Evolutionary conservation across 53 echinoderm and acorn worm genomes (phyloP).

Genomic region (Hippasteria phrygiana): DNA sequence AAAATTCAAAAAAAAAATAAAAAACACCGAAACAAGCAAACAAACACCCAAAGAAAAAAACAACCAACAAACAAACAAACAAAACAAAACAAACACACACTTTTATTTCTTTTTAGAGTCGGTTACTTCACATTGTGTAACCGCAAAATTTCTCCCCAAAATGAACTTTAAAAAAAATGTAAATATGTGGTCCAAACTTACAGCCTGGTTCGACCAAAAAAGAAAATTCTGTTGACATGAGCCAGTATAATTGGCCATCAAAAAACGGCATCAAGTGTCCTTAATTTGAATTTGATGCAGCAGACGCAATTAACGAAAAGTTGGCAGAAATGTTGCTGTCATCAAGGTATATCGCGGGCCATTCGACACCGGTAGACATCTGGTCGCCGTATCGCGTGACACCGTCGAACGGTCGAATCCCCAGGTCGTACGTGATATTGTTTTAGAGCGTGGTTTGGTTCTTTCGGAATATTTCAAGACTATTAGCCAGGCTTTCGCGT

Average conservation of each 20-base stretch:
- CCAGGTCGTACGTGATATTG: constrained; percentile 32
- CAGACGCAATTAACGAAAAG: constrained; percentile 13
- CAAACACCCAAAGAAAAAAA: too few relatives aligned
- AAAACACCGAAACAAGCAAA: too few relatives aligned
- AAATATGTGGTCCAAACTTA: too few relatives aligned
- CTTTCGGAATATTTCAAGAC: background rate
- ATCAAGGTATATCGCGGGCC: background rate
- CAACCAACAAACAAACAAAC: too few relatives aligned
- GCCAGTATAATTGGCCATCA: background rate
- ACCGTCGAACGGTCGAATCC: background rate
- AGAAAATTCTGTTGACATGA: background rate
- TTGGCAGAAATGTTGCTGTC: constrained; percentile 28
- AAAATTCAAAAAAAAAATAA: too few relatives aligned
- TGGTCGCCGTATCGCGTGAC: constrained; percentile 32
- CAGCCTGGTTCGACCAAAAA: background rate
- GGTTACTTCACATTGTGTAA: too few relatives aligned
- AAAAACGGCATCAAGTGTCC: background rate
- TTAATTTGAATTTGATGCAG: constrained; percentile 42
- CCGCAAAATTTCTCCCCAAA: too few relatives aligned
- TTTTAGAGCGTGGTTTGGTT: constrained; percentile 23
- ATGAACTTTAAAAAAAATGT: too few relatives aligned
- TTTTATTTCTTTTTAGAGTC: too few relatives aligned
- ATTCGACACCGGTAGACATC: constrained; percentile 30
- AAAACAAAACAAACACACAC: too few relatives aligned
- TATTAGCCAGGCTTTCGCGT: background rate